Evolutionary conservation across 2,888 invertebrate species (phyloP), one percentile per base, ranked within the genome.

Genomic region (Deilephila elpenor): DNA sequence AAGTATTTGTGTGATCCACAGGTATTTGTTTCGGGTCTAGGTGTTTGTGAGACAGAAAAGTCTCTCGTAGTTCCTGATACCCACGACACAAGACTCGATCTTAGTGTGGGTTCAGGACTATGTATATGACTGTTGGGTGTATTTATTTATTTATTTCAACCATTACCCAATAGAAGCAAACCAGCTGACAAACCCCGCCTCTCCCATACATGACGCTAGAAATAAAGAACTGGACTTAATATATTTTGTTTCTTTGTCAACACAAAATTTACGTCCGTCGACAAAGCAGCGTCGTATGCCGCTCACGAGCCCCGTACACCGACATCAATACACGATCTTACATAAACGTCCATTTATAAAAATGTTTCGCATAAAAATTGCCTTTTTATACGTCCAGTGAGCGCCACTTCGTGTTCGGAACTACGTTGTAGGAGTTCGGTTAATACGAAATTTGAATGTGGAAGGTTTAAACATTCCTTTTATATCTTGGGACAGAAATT

Each of bases 341-440:
- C 78, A 79, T 82, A 80, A 83, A 83, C 80, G 79, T 78, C 77
- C 78, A 75, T 67, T 75, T 78, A 82, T 80, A 82, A 79, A 81
- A 78, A 77, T 81, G 76, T 77, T 77, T 78, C 78, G 75, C 80
- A 83, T 83, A 82, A 82, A 83, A 80, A 83, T 78, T 71, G 76
- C 83, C 82, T 73, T 73, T 70, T 82, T 83, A 83, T 83, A 76
- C 82, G 76, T 80, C 25, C 78, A 76, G 32, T 19, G 53, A 60
- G 32, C 29, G 51, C 53, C 61, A 71, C 59, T 6, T 56, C n/a
- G 67, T 51, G 44, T 51, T 44, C 25, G 64, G 20, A 64, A 67
- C 67, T 3, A 14, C 5, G 25, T 51, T 20, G 51, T 32, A 14
- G 8, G 20, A 25, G 20, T 51, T 25, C 51, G 44, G 32, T 64